A percentile compares a stretch with the other conserved stretches of the same genome.
Conservation (phyloP, 2,888 invertebrate species). For the Lymantria monacha region DNA sequence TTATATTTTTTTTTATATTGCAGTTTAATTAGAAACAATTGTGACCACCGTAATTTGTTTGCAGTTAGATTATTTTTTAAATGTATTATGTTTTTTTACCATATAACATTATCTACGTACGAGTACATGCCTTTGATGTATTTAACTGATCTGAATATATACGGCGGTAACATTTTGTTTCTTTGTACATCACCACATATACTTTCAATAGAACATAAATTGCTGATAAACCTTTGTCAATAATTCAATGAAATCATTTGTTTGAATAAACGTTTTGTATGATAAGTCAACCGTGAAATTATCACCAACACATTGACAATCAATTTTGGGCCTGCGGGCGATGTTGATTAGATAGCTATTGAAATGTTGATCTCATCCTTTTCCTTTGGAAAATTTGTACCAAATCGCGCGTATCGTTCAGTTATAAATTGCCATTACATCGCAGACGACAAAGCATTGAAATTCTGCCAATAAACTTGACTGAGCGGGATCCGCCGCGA, state of each 20-base stretch:
- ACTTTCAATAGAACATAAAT: not conserved
- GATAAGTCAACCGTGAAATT: constrained; percentile 9
- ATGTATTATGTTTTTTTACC: no score
- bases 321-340: constrained; percentile 23
- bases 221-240: constrained; percentile 1
- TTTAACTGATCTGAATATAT: not conserved
- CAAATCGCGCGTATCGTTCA: constrained; percentile 40
- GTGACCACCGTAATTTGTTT: no score
- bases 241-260: not conserved
- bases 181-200: not conserved
- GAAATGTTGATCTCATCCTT: constrained; percentile 36
- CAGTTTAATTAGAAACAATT: no score
- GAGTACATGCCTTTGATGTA: no score
- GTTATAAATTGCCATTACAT: constrained; percentile 61
- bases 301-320: constrained; percentile 26
- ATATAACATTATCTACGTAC: no score
- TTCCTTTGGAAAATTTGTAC: constrained; percentile 29
- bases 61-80: no score
- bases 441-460: constrained; percentile 61
- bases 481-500: constrained; percentile 51
- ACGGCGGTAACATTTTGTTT: not conserved
- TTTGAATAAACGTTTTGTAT: constrained; percentile 3
- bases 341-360: constrained; percentile 38
- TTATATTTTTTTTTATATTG: no score
- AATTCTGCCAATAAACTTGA: constrained; percentile 67